phyloP scores from a whole-genome alignment of 2,113 vertebrate species.

The Rhinolophus sinicus region DNA sequence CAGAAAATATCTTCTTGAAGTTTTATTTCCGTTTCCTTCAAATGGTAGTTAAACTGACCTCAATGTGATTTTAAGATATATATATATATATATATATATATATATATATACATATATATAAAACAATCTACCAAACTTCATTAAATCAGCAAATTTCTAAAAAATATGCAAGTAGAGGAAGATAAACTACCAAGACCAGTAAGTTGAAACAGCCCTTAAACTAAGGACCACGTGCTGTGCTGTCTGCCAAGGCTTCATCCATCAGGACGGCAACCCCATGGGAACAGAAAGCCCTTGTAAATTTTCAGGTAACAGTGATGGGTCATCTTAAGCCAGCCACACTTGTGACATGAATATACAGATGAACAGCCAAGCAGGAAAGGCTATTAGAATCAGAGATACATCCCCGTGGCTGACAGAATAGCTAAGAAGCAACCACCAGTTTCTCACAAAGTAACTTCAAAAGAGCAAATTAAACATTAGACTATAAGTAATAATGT shows the following conservation, averaged over 20 bases:
- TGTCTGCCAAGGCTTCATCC: neutral
- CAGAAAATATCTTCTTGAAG: neutral
- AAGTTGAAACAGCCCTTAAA: neutral
- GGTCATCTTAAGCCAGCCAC: neutral
- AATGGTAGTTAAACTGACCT: neutral
- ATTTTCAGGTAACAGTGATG: neutral
- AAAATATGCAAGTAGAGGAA: neutral
- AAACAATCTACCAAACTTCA: conserved; percentile 31
- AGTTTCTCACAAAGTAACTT: conserved; percentile 15
- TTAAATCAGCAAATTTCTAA: conserved; percentile 22
- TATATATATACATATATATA: neutral
- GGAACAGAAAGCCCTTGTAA: neutral
- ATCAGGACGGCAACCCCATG: neutral
- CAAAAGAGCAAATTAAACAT: conserved; percentile 24
- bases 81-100: too few species aligned
- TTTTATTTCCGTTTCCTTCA: conserved; percentile 49
- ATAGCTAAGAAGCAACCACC: neutral
- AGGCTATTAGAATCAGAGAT: neutral
- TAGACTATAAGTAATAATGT: neutral
- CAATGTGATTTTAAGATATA: neutral
- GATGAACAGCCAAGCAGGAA: neutral
- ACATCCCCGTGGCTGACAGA: neutral
- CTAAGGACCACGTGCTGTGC: neutral
- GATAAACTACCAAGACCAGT: neutral
- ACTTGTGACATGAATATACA: neutral